Percentiles rank a stretch among this genome's conserved stretches.
These are phyloP conservation scores for Xanthorhoe designata DNA, from an alignment of 2,888 invertebrate genomes.

Conservation along the genomic window DNA sequence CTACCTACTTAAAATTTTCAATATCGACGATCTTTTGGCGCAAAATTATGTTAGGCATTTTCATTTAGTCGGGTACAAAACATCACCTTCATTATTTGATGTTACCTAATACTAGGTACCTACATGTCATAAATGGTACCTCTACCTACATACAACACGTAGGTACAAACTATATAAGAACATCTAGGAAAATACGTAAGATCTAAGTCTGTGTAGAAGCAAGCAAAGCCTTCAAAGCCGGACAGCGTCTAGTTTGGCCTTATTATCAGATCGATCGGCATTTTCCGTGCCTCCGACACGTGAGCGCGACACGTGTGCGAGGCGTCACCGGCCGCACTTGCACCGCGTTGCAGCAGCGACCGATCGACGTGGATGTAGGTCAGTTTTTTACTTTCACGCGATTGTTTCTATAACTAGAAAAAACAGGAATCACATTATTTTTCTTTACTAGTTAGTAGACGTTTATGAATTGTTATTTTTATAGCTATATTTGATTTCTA, in stretches of 20 bases:
- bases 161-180: neutral
- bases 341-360: constrained; percentile 9
- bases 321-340: constrained; percentile 41
- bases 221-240: constrained; percentile 10
- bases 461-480: neutral
- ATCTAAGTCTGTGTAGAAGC: neutral
- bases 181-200: neutral
- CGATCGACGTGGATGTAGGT: constrained; percentile 27
- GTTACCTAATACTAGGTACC: too few species aligned
- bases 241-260: constrained; percentile 1
- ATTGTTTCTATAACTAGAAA: neutral
- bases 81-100: too few species aligned
- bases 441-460: neutral
- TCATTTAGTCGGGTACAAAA: too few species aligned
- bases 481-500: too few species aligned
- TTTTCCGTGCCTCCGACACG: constrained; percentile 29
- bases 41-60: too few species aligned
- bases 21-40: too few species aligned
- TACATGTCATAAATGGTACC: too few species aligned
- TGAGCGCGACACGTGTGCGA: constrained; percentile 36
- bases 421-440: too few species aligned
- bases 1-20: too few species aligned
- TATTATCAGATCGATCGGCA: constrained; percentile 16
- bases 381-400: constrained; percentile 18
- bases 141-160: neutral